These are phyloP conservation scores for Heterocephalus glaber DNA, from an alignment of 2,113 vertebrate species.

Conservation along the genomic window DNA sequence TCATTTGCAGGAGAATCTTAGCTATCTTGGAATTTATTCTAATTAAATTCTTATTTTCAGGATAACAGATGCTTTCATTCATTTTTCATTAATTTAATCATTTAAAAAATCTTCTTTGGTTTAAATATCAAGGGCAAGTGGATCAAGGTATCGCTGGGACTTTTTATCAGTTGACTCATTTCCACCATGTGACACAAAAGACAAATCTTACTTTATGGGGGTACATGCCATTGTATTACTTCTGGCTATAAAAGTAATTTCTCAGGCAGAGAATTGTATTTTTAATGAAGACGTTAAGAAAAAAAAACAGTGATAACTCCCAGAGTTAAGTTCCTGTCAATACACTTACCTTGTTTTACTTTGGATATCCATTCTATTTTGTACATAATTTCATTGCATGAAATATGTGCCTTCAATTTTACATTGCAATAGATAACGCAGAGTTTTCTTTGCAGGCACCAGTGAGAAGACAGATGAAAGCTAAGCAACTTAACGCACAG, in stretches of 20 bases:
- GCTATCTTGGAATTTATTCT: not conserved
- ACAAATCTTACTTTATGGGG: not conserved
- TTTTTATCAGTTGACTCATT: not conserved
- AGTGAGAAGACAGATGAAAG: slow-evolving; percentile 94
- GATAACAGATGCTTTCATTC: not conserved
- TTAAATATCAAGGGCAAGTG: slow-evolving; percentile 3
- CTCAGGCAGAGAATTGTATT: not conserved
- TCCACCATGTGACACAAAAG: not conserved
- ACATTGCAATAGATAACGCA: slow-evolving; percentile 25
- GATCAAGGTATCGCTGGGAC: not conserved
- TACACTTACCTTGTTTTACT: not conserved
- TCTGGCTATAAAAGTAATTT: slow-evolving; percentile 19
- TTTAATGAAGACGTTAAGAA: not conserved
- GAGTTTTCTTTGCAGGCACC: slow-evolving; percentile 88
- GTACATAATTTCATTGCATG: slow-evolving; percentile 9
- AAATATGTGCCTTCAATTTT: slow-evolving; percentile 8
- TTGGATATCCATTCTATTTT: slow-evolving; percentile 27
- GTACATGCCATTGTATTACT: not conserved
- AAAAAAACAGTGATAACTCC: not conserved
- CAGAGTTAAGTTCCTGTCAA: not conserved
- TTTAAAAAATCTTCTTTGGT: not conserved
- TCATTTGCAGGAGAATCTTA: not conserved
- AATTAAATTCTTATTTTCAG: not conserved
- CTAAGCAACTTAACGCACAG: slow-evolving; percentile 91
- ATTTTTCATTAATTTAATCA: slow-evolving; percentile 6